Evolutionary conservation across 2,888 invertebrate genomes (phyloP).

Genomic region (Latrodectus hesperus): DNA sequence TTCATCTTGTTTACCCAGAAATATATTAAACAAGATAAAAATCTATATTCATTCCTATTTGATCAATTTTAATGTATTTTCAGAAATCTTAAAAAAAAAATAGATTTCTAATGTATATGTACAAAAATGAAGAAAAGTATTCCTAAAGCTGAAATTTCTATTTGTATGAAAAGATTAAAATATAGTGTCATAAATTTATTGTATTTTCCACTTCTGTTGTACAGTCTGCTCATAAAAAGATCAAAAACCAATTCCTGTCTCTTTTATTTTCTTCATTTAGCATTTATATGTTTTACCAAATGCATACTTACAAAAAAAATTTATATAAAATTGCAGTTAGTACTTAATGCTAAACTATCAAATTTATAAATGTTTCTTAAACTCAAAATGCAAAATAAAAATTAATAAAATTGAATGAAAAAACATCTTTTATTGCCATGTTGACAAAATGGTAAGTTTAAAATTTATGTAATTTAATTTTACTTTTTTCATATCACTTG

Average conservation of each 20-base stretch:
- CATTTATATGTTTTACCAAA: background rate
- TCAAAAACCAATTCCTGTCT: conserved; percentile 36
- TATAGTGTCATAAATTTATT: conserved; percentile 69
- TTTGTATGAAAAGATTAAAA: conserved; percentile 69
- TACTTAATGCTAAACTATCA: no score
- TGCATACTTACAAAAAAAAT: no score
- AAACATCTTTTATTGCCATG: no score
- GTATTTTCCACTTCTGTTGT: conserved; percentile 70
- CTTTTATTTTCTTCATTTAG: background rate
- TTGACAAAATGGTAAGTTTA: no score
- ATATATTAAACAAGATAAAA: conserved; percentile 37
- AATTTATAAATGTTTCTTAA: no score
- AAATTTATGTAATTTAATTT: no score
- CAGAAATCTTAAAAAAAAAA: conserved; percentile 64
- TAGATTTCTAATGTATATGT: conserved; percentile 69
- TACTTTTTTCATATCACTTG: no score
- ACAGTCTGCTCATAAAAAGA: conserved; percentile 69
- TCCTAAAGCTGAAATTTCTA: conserved; percentile 69
- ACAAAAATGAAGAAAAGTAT: conserved; percentile 65
- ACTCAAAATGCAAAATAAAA: no score
- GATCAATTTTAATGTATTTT: conserved; percentile 69
- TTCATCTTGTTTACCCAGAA: conserved; percentile 24
- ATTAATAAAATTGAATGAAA: no score
- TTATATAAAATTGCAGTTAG: no score
- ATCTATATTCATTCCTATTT: conserved; percentile 46